phyloP scores from a whole-genome alignment of 2,797 vertebrate genomes.

The Neosalanx taihuensis region DNA sequence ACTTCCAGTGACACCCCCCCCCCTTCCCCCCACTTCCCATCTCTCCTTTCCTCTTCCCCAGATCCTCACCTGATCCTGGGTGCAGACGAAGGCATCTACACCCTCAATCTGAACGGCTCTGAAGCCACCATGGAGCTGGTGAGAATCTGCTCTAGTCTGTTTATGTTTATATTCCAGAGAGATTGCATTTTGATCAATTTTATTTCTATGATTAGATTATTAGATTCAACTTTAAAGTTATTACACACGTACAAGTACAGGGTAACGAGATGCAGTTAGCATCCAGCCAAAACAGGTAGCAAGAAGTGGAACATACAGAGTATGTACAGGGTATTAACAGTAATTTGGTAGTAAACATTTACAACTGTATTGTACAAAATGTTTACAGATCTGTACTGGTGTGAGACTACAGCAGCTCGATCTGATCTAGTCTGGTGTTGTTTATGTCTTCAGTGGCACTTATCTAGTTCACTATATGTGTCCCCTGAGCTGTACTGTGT shows the following conservation, averaged over 20 bases:
- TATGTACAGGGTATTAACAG: no score
- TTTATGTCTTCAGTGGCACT: not conserved
- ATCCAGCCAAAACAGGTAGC: no score
- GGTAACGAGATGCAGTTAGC: no score
- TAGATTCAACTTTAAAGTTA: no score
- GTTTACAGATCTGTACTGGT: not conserved
- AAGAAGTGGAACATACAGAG: no score
- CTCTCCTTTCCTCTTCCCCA: slow-evolving; percentile 38
- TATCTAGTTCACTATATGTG: not conserved
- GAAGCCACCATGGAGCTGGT: slow-evolving; percentile 89
- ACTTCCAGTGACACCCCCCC: not conserved
- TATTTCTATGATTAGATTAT: no score
- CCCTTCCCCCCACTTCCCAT: not conserved
- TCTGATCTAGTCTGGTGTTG: not conserved
- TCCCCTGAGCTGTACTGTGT: not conserved
- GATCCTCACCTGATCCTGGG: slow-evolving; percentile 86
- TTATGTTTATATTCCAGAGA: no score
- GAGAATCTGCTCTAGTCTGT: slow-evolving; percentile 29
- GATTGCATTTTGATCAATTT: not conserved
- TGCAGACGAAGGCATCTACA: slow-evolving; percentile 88
- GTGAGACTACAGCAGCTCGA: not conserved
- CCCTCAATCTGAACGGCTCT: slow-evolving; percentile 78
- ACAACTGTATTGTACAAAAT: no score
- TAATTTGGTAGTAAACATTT: no score
- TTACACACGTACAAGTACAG: no score